A percentile compares a stretch with the other conserved stretches of the same genome.
Conservation (phyloP, 35 echinoderm and acorn worm genomes). For the Strongylocentrotus purpuratus region DNA sequence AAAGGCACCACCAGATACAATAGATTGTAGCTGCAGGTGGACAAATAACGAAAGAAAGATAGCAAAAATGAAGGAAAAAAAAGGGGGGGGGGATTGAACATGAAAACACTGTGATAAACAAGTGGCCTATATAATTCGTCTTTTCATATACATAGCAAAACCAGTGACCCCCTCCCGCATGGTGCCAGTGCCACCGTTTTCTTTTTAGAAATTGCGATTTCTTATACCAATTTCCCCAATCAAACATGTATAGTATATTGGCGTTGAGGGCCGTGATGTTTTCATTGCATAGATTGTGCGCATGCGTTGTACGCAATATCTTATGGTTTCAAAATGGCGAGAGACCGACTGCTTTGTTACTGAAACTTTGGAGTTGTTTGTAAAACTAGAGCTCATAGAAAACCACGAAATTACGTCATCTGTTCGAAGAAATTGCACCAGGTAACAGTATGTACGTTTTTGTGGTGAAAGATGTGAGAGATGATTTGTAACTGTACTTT, state of each 20-base stretch:
- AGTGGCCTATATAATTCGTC: too few species aligned
- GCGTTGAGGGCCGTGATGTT: conserved; percentile 9
- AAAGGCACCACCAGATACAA: too few species aligned
- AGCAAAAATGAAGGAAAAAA: too few species aligned
- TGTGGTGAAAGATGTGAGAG: background rate
- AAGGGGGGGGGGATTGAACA: too few species aligned
- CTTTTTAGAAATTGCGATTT: too few species aligned
- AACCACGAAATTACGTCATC: background rate
- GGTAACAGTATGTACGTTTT: background rate
- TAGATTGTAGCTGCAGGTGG: too few species aligned
- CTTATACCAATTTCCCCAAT: background rate
- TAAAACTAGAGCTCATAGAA: background rate
- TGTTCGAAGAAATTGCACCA: background rate
- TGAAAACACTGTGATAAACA: too few species aligned
- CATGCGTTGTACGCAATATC: background rate
- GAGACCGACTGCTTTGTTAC: background rate
- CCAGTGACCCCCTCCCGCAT: too few species aligned
- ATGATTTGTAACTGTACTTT: background rate
- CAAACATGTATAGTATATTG: conserved; percentile 10
- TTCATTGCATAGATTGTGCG: background rate
- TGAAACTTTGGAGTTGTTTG: conserved; percentile 36
- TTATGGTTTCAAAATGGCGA: conserved; percentile 51
- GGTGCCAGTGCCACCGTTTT: too few species aligned
- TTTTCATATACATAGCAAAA: too few species aligned
- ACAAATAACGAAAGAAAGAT: too few species aligned